These are phyloP conservation scores for Melanostoma mellinum DNA, from an alignment of 2,888 invertebrate genomes.

Conservation along the genomic window DNA sequence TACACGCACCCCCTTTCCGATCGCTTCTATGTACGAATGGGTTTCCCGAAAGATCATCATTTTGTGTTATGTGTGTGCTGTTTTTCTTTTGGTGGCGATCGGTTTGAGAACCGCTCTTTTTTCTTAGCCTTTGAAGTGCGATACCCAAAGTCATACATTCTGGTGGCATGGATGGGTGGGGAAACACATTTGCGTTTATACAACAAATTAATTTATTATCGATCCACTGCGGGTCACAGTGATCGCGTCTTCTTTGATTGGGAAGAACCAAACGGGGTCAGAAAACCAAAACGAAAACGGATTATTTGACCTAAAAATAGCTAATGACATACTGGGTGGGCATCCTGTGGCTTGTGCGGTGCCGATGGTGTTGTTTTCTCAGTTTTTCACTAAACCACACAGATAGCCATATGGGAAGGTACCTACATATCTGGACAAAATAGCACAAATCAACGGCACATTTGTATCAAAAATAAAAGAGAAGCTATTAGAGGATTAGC, in stretches of 20 bases:
- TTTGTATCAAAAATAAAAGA: background rate
- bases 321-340: slow-evolving; percentile 70
- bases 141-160: slow-evolving; percentile 42
- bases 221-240: slow-evolving; percentile 65
- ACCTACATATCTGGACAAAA: slow-evolving; percentile 41
- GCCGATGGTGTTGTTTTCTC: slow-evolving; percentile 47
- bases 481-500: slow-evolving; percentile 40
- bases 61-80: slow-evolving; percentile 41
- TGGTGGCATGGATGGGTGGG: slow-evolving; percentile 27
- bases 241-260: slow-evolving; percentile 38
- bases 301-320: slow-evolving; percentile 70
- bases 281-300: slow-evolving; percentile 31
- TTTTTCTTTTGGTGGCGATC: slow-evolving; percentile 61
- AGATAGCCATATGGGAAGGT: background rate
- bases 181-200: slow-evolving; percentile 44
- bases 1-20: background rate
- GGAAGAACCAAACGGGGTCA: slow-evolving; percentile 4
- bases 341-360: slow-evolving; percentile 33
- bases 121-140: slow-evolving; percentile 65
- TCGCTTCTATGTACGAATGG: background rate
- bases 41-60: slow-evolving; percentile 39
- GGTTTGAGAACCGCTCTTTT: slow-evolving; percentile 4
- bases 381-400: slow-evolving; percentile 39
- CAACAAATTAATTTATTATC: slow-evolving; percentile 69
- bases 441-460: slow-evolving; percentile 37